phyloP scores from a whole-genome alignment of 2,888 invertebrate genomes.

The Tenthredo scrophulariae region DNA sequence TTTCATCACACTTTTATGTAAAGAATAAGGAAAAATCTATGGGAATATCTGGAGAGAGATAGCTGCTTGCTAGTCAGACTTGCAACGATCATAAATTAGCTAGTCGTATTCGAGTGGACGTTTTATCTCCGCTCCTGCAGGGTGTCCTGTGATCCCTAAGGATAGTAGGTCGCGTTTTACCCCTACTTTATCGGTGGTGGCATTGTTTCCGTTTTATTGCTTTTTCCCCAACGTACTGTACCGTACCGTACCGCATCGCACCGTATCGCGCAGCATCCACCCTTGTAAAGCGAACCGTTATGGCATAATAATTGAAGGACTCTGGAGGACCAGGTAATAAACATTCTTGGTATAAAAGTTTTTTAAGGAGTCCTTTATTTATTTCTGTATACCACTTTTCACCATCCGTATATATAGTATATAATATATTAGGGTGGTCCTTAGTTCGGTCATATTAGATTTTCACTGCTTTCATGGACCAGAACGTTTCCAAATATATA shows the following conservation, averaged over 20 bases:
- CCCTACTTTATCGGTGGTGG: conserved; percentile 15
- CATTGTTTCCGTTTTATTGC: conserved; percentile 38
- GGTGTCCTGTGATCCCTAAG: background rate
- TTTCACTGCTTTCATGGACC: too few relatives aligned
- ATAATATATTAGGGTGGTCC: background rate
- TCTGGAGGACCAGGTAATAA: conserved; percentile 20
- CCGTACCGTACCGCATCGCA: background rate
- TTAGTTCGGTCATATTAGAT: too few relatives aligned
- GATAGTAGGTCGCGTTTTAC: background rate
- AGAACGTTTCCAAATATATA: too few relatives aligned
- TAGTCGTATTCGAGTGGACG: background rate
- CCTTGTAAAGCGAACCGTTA: conserved; percentile 25
- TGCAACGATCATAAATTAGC: conserved; percentile 17
- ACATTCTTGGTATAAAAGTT: conserved; percentile 2
- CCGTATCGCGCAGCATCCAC: background rate
- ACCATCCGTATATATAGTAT: background rate
- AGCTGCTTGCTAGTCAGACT: background rate
- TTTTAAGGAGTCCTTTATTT: background rate
- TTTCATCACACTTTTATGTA: background rate
- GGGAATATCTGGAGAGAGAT: background rate
- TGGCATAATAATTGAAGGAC: conserved; percentile 43
- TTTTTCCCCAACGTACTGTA: background rate
- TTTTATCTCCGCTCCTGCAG: conserved; percentile 2
- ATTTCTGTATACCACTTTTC: background rate
- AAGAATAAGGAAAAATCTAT: background rate